Conservation (phyloP, 1,140 invertebrate genomes). For the Bombus superbus region DNA sequence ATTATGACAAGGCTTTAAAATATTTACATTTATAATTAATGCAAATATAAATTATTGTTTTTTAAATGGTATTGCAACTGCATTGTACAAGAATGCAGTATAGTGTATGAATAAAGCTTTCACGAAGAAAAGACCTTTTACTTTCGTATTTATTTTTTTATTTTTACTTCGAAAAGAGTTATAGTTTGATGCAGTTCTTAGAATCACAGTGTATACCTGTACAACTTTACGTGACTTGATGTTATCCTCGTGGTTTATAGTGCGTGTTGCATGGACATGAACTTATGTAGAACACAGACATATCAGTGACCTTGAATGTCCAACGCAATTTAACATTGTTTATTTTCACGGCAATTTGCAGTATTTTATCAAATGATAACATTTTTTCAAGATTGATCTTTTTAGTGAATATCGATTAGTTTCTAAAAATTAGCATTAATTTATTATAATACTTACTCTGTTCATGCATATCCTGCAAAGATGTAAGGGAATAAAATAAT, state of each 20-base stretch:
- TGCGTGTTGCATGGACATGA: neutral
- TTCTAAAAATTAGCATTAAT: neutral
- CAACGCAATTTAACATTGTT: neutral
- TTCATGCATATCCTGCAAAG: neutral
- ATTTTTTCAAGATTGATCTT: too few species aligned
- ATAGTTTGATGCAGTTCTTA: neutral
- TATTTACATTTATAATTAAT: neutral
- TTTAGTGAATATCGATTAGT: too few species aligned
- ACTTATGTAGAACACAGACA: neutral
- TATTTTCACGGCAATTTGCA: too few species aligned
- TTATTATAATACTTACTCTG: neutral
- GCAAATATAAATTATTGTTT: too few species aligned
- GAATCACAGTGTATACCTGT: neutral
- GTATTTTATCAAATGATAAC: too few species aligned
- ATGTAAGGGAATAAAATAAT: neutral
- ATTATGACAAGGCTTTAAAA: neutral
- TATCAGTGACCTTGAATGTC: neutral
- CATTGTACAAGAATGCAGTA: too few species aligned
- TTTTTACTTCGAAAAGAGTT: too few species aligned
- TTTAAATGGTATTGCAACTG: too few species aligned
- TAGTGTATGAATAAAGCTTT: neutral
- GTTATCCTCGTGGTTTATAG: neutral
- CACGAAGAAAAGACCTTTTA: too few species aligned
- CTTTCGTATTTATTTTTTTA: too few species aligned
- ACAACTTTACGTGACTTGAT: neutral